These are phyloP conservation scores for Scaptomyza montana DNA, from an alignment of 1,140 invertebrate species.

Conservation along the genomic window DNA sequence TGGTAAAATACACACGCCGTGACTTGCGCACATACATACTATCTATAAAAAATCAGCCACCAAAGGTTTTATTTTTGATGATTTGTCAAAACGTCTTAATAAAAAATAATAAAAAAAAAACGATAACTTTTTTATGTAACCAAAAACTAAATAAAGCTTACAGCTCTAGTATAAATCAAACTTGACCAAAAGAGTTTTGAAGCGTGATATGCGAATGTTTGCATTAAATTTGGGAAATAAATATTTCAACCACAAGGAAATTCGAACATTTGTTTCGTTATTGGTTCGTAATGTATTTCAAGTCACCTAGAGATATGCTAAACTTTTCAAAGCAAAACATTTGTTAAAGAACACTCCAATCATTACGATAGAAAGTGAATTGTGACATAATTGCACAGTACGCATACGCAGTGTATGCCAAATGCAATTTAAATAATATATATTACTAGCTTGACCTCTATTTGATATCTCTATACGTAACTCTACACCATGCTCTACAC, in stretches of 20 bases:
- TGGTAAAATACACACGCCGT: background rate
- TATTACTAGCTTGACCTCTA: conserved; percentile 5
- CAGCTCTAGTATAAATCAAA: background rate
- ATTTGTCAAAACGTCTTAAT: background rate
- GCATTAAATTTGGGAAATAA: too few species aligned
- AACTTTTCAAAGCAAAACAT: background rate
- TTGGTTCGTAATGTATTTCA: background rate
- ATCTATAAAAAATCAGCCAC: background rate
- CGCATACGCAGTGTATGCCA: conserved; percentile 31
- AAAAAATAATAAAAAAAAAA: background rate
- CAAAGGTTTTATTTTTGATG: background rate
- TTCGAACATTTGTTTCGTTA: too few species aligned
- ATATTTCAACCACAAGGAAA: too few species aligned
- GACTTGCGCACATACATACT: background rate
- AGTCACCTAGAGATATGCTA: background rate
- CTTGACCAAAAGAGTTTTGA: background rate
- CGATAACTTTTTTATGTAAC: background rate
- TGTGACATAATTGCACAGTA: conserved; percentile 12
- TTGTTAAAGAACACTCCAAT: background rate
- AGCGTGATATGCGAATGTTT: too few species aligned
- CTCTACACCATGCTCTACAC: background rate
- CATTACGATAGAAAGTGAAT: background rate
- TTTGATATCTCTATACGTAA: background rate
- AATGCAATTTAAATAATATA: background rate
- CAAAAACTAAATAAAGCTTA: background rate